Evolutionary conservation across 2,888 invertebrate species (phyloP), one percentile per base, ranked within the genome.

Genomic region (Melanotus villosus): DNA sequence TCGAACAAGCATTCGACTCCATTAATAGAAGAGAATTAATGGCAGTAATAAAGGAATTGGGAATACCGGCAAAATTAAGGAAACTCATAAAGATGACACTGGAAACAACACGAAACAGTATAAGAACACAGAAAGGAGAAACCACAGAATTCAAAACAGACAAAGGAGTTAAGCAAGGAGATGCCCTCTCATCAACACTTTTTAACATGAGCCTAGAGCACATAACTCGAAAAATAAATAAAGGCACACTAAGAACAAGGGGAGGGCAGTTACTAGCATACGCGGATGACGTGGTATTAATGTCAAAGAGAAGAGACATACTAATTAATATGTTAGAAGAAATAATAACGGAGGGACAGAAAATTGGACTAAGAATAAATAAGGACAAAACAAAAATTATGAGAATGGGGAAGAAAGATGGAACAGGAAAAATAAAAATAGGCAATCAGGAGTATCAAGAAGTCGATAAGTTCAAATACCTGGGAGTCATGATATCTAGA

Each of bases 391-490:
- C 50, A 19, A 63, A 63, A 6, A 12, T 36, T 10, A 23, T 63
- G 50, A 63, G 21, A 38, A 34, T 30, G n/a, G 18, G 21, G 12
- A 19, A 10, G 32, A 16, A 43, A 16, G 30, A 5, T 18, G 7
- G 19, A 18, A 7, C 14, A 14, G 19, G 32, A 16, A 38, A 16
- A 23, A 58, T 19, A 41, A 21, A 58, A 41, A 41, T 58, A 12
- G 18, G 26, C 21, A 47, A 23, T 2, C 19, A 63, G 10, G 23
- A 23, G 34, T 63, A 32, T 50, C 52, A 63, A 36, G 21, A 19
- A 52, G 63, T 63, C n/a, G 14, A 38, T 14, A 52, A 52, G 23
- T 63, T 63, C 32, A 36, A 63, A 12, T 62, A 34, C 52, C 23
- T 32, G 18, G 50, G 62, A 12, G 30, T 52, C 4, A 14, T 26